Conservation (phyloP, 2,113 vertebrate genomes). For the Ctenodactylus gundi region DNA sequence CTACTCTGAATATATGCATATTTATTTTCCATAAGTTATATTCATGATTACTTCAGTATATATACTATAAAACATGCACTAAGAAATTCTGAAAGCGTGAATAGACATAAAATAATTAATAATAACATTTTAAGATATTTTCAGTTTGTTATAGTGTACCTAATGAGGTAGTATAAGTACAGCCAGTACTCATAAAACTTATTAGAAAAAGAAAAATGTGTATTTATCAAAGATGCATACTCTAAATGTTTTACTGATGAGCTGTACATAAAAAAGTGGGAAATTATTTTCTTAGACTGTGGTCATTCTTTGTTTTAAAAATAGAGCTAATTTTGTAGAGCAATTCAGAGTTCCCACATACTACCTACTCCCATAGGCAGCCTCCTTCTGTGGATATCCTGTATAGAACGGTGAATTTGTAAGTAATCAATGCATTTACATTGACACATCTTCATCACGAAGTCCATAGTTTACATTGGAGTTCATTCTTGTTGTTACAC, state of each 20-base stretch:
- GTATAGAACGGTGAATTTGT: neutral
- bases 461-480: neutral
- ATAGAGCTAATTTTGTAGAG: no score
- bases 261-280: neutral
- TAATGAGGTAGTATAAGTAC: neutral
- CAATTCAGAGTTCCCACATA: neutral
- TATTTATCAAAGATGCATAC: neutral
- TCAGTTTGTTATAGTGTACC: neutral
- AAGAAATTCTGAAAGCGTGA: neutral
- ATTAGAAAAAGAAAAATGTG: neutral
- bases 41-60: neutral
- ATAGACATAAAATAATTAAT: conserved; percentile 18
- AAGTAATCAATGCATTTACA: neutral
- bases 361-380: neutral
- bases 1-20: neutral
- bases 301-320: neutral
- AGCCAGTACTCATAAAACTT: neutral
- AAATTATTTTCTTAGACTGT: neutral
- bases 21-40: conserved; percentile 19
- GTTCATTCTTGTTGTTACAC: neutral
- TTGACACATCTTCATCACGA: neutral
- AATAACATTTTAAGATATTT: neutral
- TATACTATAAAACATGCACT: neutral
- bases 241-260: neutral
- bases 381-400: neutral